Evolutionary conservation across 2,888 invertebrate species (phyloP).

Genomic region (Drosophila lutescens): DNA sequence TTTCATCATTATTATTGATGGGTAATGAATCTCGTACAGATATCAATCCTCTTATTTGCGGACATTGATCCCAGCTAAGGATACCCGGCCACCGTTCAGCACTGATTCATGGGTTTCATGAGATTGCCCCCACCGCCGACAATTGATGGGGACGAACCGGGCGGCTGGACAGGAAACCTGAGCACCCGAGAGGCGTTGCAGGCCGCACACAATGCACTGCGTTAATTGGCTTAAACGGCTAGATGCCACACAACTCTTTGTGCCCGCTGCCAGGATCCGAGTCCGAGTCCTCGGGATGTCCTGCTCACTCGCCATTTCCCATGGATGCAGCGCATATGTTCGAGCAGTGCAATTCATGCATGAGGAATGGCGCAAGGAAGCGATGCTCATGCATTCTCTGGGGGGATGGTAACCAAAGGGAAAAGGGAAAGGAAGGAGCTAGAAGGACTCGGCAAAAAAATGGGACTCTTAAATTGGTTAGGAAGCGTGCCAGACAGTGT

Average conservation of each 20-base stretch:
- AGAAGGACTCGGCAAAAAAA: slow-evolving; percentile 47
- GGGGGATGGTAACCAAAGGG: slow-evolving; percentile 23
- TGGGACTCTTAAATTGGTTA: slow-evolving; percentile 69
- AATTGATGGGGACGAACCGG: slow-evolving; percentile 24
- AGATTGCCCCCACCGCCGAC: slow-evolving; percentile 10
- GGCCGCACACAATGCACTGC: slow-evolving; percentile 32
- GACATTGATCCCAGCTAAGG: neutral
- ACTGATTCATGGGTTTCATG: slow-evolving; percentile 25
- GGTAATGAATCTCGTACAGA: neutral
- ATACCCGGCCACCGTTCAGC: slow-evolving; percentile 7
- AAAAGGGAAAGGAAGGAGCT: neutral
- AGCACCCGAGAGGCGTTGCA: slow-evolving; percentile 8
- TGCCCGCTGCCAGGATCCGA: neutral
- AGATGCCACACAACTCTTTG: slow-evolving; percentile 21
- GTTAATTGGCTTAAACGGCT: slow-evolving; percentile 48
- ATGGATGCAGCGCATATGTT: slow-evolving; percentile 41
- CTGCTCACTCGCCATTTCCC: slow-evolving; percentile 11
- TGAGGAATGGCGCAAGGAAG: slow-evolving; percentile 19
- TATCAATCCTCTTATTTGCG: neutral
- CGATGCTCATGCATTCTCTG: slow-evolving; percentile 15
- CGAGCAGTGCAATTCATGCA: slow-evolving; percentile 24
- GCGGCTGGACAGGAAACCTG: slow-evolving; percentile 12
- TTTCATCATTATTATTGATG: neutral
- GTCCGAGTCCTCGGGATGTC: neutral
- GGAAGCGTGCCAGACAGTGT: slow-evolving; percentile 74